Evolutionary conservation across 2,797 vertebrate genomes (phyloP), one percentile per base, ranked within the genome.

Genomic region (Halcyon badia): DNA sequence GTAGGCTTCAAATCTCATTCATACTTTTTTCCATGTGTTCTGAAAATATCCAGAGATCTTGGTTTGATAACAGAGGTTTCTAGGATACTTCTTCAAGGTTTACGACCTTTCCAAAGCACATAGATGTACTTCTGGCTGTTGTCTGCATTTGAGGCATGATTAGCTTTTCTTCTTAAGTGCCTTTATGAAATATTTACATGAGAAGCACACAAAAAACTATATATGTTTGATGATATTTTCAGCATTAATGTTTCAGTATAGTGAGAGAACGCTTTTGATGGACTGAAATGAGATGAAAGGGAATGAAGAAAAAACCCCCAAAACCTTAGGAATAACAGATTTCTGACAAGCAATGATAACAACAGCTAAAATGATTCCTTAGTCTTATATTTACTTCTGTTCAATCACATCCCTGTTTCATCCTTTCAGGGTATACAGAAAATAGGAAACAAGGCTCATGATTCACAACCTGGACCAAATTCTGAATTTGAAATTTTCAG

Each of bases 381-480:
- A 18, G 48, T 3, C 30, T 80, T 70, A 5, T 20, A n/a, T 52
- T 84, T 68, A 14, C 2, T 33, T 78, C 62, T 52, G 3, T 48
- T 46, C 5, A 35, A 20, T 20, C 0, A 1, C 20, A 57, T 22
- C 7, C n/a, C 14, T 54, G 6, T 64, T 49, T 89, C 48, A 56
- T 0, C 1, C 11, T 62, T 3, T 2, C 14, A 70, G 7, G 9
- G 14, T 11, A 73, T 15, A 31, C 3, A 73, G 9, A 39, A 83
- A 58, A 57, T 11, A 73, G 11, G 9, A 20, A 78, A 28, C 18
- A 76, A 39, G 12, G 5, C 3, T 51, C 14, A 51, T 46, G 17
- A 3, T 82, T 82, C 48, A 51, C 35, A 58, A 22, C 31, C 19
- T 6, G 17, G 4, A 19, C 65, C 21, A 3, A 82, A 42, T 76